Base-by-base conservation (phyloP, 2,797 vertebrate species). In the Morus bassanus region DNA sequence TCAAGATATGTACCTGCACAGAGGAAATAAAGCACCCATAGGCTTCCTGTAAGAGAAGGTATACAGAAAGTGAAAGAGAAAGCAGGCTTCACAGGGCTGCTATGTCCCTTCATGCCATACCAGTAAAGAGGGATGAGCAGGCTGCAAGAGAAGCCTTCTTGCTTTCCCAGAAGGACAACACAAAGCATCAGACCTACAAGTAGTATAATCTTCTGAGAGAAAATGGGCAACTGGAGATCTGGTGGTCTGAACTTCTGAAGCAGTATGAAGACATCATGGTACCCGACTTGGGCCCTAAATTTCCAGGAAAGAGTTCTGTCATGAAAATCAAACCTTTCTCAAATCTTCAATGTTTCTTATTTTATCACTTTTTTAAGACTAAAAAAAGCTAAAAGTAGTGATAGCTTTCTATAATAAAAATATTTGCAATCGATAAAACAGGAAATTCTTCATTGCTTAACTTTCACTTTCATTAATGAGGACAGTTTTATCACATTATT, bases 1-100 rank as follows among this genome's bases (percentile, higher is more conserved):
- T 57, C 19, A 31, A 57, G 13, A 24, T 10, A 16, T 0, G 2
- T 21, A 50, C 7, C 13, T 41, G 21, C 7, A 6, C 35, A 37
- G 56, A 74, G 27, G 18, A 45, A 77, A 45, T 8, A 18, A 30
- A 28, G 18, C 28, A 69, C 11, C 15, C 5, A 6, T 1, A 24
- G 13, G 24, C 18, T 39, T 87, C 25, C 46, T 74, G 0, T 15
- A 61, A 63, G 7, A 53, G 13, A 41, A 25, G 5, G 28, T 15
- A 43, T 19, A 39, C 16, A 37, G 48, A 50, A 50, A 68, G 35
- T 12, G 14, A 21, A 48, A 79, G 13, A 48, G 10, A 31, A 77
- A 10, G 17, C 1, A 51, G 13, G 33, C 5, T 70, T 59, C 21
- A 13, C 0, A 3, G 9, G 35, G 35, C 17, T 65, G 59, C 33